Percentiles rank a stretch among this genome's conserved stretches.
Conservation (phyloP, 1,140 invertebrate species). For the Drosophila seguyi region DNA sequence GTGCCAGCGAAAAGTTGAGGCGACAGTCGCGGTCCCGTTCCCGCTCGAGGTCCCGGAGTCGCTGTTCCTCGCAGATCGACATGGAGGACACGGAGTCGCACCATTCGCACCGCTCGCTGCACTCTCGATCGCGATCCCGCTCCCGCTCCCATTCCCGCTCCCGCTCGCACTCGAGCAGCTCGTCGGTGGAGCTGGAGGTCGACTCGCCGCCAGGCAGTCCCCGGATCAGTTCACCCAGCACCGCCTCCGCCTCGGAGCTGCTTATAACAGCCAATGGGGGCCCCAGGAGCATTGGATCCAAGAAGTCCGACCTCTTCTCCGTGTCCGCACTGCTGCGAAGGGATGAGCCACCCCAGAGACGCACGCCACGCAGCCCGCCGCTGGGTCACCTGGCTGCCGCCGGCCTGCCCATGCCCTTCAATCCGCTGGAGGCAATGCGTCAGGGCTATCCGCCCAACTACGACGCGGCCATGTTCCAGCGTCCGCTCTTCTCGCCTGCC, state of each 20-base stretch:
- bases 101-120: slow-evolving; percentile 67
- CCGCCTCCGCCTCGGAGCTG: slow-evolving; percentile 66
- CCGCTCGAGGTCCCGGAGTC: slow-evolving; percentile 86
- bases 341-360: slow-evolving; percentile 88
- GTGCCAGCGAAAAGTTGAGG: slow-evolving; percentile 70
- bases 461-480: slow-evolving; percentile 78
- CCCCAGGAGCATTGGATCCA: slow-evolving; percentile 67
- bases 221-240: slow-evolving; percentile 63
- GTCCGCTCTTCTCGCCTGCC: slow-evolving; percentile 81
- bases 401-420: slow-evolving; percentile 75
- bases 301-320: slow-evolving; percentile 92
- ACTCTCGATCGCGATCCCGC: slow-evolving; percentile 65
- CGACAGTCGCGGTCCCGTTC: slow-evolving; percentile 74
- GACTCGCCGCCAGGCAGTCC: slow-evolving; percentile 88
- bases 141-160: slow-evolving; percentile 62
- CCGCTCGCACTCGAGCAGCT: slow-evolving; percentile 87
- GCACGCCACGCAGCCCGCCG: slow-evolving; percentile 71
- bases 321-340: slow-evolving; percentile 91
- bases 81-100: slow-evolving; percentile 76
- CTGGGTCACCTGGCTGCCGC: slow-evolving; percentile 76
- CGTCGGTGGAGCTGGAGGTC: slow-evolving; percentile 90
- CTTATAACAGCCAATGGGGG: slow-evolving; percentile 64
- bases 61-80: slow-evolving; percentile 85
- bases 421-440: slow-evolving; percentile 85
- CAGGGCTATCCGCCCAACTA: slow-evolving; percentile 77